A percentile compares a stretch with the other conserved stretches of the same genome.
Conservation (phyloP, 2,888 invertebrate species). For the Drosophila mercatorum region DNA sequence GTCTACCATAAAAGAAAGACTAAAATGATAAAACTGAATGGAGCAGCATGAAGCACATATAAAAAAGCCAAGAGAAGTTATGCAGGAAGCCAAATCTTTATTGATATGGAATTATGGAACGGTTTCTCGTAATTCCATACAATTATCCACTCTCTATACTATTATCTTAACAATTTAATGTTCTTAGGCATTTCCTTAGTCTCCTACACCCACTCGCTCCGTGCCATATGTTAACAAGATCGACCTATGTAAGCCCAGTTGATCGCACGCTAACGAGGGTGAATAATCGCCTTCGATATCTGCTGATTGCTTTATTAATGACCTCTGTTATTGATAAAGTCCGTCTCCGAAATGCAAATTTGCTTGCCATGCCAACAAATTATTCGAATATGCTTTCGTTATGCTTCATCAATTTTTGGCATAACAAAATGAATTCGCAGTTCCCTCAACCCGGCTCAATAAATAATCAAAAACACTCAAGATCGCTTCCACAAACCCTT, state of each 20-base stretch:
- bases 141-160: not conserved
- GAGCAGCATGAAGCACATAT: too few species aligned
- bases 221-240: not conserved
- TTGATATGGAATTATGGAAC: too few species aligned
- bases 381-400: not conserved
- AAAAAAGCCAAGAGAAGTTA: not conserved
- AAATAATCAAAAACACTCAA: constrained; percentile 34
- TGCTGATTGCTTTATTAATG: constrained; percentile 19
- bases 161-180: not conserved
- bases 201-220: not conserved
- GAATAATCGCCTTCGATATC: constrained; percentile 9
- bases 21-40: too few species aligned
- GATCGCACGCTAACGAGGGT: constrained; percentile 10
- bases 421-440: constrained; percentile 25
- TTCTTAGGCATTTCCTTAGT: not conserved
- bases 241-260: not conserved
- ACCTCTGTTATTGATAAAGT: constrained; percentile 7
- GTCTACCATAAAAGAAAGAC: too few species aligned
- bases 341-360: constrained; percentile 12
- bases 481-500: constrained; percentile 51
- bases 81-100: not conserved
- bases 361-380: constrained; percentile 1
- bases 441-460: constrained; percentile 50
- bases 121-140: not conserved
- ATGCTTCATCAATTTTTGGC: constrained; percentile 22